Conservation (phyloP, 2,113 vertebrate genomes). For the Elephantulus edwardii region DNA sequence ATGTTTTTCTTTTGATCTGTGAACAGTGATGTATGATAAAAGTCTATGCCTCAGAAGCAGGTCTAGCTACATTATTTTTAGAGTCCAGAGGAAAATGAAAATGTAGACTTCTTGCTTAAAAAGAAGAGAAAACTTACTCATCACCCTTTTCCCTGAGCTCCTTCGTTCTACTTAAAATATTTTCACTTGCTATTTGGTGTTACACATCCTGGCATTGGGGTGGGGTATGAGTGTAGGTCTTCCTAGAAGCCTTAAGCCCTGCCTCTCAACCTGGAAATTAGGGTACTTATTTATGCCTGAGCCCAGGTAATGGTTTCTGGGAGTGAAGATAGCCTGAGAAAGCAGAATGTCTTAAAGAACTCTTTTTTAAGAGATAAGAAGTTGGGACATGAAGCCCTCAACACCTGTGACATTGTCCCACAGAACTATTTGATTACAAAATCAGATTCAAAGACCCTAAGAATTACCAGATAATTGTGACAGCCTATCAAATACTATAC, state of each 20-base stretch:
- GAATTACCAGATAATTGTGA: background rate
- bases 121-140: background rate
- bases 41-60: background rate
- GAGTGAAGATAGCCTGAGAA: background rate
- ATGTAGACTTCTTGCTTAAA: background rate
- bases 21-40: background rate
- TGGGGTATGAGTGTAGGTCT: background rate
- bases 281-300: no score
- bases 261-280: background rate
- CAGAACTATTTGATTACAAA: background rate
- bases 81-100: background rate
- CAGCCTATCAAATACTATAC: background rate
- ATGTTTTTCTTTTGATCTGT: slow-evolving; percentile 5
- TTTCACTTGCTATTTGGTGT: background rate
- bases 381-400: no score
- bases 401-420: background rate
- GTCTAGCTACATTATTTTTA: background rate
- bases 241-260: background rate
- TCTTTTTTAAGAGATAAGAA: background rate
- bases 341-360: background rate
- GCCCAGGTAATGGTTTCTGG: background rate
- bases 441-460: background rate
- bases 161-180: background rate
- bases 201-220: background rate
- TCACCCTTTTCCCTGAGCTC: background rate